phyloP scores from a whole-genome alignment of 2,797 vertebrate species.

The Octomys mimax region DNA sequence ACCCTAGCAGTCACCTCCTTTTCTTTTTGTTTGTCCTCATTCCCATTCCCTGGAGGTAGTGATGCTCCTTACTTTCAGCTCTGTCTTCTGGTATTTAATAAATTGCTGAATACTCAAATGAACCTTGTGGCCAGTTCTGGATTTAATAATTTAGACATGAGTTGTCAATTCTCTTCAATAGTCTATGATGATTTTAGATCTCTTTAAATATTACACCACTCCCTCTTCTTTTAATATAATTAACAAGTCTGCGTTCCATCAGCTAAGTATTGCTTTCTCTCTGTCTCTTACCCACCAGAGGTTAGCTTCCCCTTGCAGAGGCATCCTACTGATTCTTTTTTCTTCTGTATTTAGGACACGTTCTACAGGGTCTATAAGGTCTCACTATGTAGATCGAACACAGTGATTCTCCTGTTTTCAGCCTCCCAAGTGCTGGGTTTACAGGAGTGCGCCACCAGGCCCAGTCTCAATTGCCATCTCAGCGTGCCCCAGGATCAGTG shows the following conservation, averaged over 20 bases:
- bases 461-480: too few species aligned
- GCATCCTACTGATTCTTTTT: not conserved
- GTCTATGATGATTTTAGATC: not conserved
- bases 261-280: not conserved
- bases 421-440: too few species aligned
- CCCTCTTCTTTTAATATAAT: not conserved
- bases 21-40: not conserved
- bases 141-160: constrained; percentile 1
- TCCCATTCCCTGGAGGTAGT: not conserved
- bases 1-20: not conserved
- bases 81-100: not conserved
- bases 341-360: too few species aligned
- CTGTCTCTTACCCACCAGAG: not conserved
- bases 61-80: not conserved
- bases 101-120: not conserved
- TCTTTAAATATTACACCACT: not conserved
- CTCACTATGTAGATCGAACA: too few species aligned
- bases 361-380: too few species aligned
- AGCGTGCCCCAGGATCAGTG: too few species aligned
- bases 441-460: too few species aligned
- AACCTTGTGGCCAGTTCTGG: not conserved
- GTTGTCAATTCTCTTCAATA: not conserved
- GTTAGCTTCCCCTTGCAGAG: not conserved
- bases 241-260: not conserved
- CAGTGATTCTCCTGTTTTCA: too few species aligned